Base-by-base conservation (phyloP, 2,113 vertebrate genomes). In the Mixornis gularis region DNA sequence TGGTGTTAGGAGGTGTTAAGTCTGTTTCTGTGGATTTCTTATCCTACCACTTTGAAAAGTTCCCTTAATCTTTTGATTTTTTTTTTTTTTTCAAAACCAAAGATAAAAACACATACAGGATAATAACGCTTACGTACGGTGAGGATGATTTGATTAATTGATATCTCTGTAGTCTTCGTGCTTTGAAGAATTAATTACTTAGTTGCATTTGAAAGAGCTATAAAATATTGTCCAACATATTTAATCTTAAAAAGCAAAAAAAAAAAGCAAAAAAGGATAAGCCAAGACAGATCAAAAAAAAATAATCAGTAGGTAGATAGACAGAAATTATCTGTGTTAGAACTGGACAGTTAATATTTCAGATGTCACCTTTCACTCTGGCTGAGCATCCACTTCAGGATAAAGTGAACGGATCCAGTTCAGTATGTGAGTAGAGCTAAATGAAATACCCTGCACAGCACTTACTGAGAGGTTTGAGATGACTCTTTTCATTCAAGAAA, bases 171-270 rank as follows among this genome's bases (percentile, higher is more conserved):
- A 68, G 40, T 59, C 20, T 70, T 78, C 44, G 36, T 74, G 60
- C 60, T 94, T 88, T 86, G 79, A 68, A 83, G 9, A 86, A 64
- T 89, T 78, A 90, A 70, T 92, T 89, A 66, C 29, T 64, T 81
- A 36, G 49, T 68, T 81, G 41, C 32, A 48, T 64, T 89, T 85
- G 40, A 76, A 89, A 74, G 43, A 34, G 14, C 34, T 81, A 6
- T 76, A 36, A 59, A 53, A 34, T 58, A 56, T 56, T 71, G 17
- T 10, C 13, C 56, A 64, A 13, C 4, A 15, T 43, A 49, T 83
- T 70, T 71, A 41, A 70, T 40, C 20, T 41, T 58, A 34, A 53
- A 52, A 9, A 6, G 3, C 3, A 44, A 44, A 24, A 51, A n/a
- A 2, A 8, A 32, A 32, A 29, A 29, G 8, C 3, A 44, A 36